Base-by-base conservation (phyloP, 2,113 vertebrate species). In the Toxotes chatareus region DNA sequence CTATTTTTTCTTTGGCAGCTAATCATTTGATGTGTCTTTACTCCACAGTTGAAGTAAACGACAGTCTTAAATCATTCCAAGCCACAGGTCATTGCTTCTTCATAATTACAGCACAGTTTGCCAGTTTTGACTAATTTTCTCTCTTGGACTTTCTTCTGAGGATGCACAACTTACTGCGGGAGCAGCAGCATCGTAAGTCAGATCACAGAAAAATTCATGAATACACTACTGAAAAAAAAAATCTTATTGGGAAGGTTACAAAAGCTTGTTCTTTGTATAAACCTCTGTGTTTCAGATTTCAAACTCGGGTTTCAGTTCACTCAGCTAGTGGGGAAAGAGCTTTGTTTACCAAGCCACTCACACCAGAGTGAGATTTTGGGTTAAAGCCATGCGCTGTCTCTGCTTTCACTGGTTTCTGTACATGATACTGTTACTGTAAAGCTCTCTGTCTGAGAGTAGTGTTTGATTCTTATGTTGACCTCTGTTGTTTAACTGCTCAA, bases 51-150 rank as follows among this genome's bases (percentile, higher is more conserved):
- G 66, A 86, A 73, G 76, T 86, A 80, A 87, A 75, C 13, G 63
- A 71, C 57, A 12, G 13, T 85, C 77, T 87, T 82, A 55, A 92
- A 88, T 91, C 91, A 93, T 94, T 94, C 93, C 87, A 83, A 85
- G 75, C 81, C 77, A 57, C 78, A 79, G 65, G 79, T 84, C 84
- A 57, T 38, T 31, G 4, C 51, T 68, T 73, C 59, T 38, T 84
- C 21, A 8, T 82, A 71, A 68, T 32, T 85, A 61, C 47, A 75
- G 71, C 31, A 3, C 61, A 70, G 44, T 84, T 78, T 68, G 40
- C 56, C 56, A 64, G 64, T 53, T 75, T 73, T 86, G 44, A 69
- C 60, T 78, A 42, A 14, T 63, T 70, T 81, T 63, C 61, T 47
- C 14, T 73, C 61, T 83, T 82, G 23, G 34, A 79, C 59, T 82